Evolutionary conservation across 2,888 invertebrate genomes (phyloP).

Genomic region (Hypercompe scribonia): DNA sequence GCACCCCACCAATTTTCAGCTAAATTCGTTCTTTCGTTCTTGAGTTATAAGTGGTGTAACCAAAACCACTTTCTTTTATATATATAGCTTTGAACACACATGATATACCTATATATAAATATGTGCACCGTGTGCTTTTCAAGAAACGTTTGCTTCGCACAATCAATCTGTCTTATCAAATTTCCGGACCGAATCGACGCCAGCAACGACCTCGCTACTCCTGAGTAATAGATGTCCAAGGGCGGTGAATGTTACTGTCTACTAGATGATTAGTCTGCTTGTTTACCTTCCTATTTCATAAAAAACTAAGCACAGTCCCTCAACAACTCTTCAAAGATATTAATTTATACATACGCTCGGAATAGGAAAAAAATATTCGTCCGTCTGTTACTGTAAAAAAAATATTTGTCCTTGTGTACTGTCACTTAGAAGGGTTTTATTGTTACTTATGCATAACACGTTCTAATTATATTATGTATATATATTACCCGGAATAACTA

Average conservation of each 20-base stretch:
- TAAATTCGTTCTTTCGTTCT: too few relatives aligned
- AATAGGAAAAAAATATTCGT: neutral
- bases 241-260: too few relatives aligned
- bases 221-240: too few relatives aligned
- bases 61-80: too few relatives aligned
- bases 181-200: neutral
- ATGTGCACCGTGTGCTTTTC: too few relatives aligned
- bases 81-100: too few relatives aligned
- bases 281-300: too few relatives aligned
- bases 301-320: neutral
- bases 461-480: constrained; percentile 5
- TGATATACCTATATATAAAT: too few relatives aligned
- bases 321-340: neutral
- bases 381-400: neutral
- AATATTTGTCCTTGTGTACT: neutral
- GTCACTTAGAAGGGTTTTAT: neutral
- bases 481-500: neutral
- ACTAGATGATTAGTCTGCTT: too few relatives aligned
- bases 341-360: neutral
- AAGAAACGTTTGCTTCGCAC: neutral
- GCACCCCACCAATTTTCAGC: too few relatives aligned
- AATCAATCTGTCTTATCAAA: neutral
- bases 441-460: constrained; percentile 3
- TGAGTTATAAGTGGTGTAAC: too few relatives aligned
- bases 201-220: too few relatives aligned